Conservation (phyloP, 1,140 invertebrate species). For the Linepithema humile region DNA sequence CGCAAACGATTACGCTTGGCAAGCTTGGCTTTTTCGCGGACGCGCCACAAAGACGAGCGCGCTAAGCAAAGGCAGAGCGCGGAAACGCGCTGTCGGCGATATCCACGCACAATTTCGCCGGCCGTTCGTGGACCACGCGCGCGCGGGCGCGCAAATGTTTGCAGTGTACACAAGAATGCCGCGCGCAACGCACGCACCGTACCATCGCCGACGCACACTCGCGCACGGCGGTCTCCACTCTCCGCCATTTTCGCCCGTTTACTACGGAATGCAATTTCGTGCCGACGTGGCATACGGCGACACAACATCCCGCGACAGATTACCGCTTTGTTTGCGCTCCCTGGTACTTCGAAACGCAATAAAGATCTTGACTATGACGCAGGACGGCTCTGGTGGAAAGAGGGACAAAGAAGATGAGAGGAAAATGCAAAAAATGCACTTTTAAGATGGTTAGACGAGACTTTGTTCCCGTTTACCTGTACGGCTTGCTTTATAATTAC, state of each 20-base stretch:
- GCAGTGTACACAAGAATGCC: slow-evolving; percentile 26
- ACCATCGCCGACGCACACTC: background rate
- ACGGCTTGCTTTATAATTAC: background rate
- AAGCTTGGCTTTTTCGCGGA: background rate
- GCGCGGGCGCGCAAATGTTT: slow-evolving; percentile 59
- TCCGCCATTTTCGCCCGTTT: slow-evolving; percentile 71
- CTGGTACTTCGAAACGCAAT: slow-evolving; percentile 73
- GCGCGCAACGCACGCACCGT: background rate
- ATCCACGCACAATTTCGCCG: slow-evolving; percentile 49
- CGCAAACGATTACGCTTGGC: background rate
- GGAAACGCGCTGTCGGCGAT: slow-evolving; percentile 18
- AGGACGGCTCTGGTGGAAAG: background rate
- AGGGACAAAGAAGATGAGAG: background rate
- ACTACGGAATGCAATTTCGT: slow-evolving; percentile 75
- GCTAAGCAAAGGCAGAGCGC: slow-evolving; percentile 1
- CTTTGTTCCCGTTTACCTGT: background rate
- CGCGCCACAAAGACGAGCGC: slow-evolving; percentile 26
- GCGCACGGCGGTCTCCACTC: background rate
- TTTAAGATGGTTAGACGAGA: background rate
- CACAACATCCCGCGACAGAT: slow-evolving; percentile 70
- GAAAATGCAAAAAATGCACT: slow-evolving; percentile 25
- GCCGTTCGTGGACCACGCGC: slow-evolving; percentile 14
- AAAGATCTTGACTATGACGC: slow-evolving; percentile 62
- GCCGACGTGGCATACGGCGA: slow-evolving; percentile 48
- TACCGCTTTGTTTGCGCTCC: slow-evolving; percentile 72